Evolutionary conservation across 1,140 invertebrate species (phyloP), one percentile per base, ranked within the genome.

Genomic region (Aphaenogaster rudis): DNA sequence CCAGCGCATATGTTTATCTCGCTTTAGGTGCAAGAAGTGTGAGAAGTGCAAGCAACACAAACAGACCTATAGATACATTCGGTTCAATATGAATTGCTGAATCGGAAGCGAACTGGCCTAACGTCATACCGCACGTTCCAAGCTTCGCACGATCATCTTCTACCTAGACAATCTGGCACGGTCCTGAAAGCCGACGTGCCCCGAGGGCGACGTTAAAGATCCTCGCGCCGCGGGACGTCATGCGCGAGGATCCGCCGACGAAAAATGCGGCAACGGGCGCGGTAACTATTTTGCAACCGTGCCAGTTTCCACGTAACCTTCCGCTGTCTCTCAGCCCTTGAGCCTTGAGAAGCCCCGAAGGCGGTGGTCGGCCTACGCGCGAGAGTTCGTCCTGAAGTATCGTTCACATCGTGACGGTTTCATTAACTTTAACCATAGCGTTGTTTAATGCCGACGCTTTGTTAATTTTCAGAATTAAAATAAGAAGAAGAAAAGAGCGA

Each of bases 151-250:
- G 57, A 21, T 61, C 57, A 15, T 36, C 39, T 57, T n/a, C 21
- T 13, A 67, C 28, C 28, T 28, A 69, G 76, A 86, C 66, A 78
- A 76, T 84, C 66, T n/a, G 36, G 45, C 59, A 21, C 15, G 45
- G n/a, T 28, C 59, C 72, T 67, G 86, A 87, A 87, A 88, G 76
- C 21, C 77, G 85, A 90, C 61, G 76, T 88, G 86, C 63, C 88
- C 52, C 74, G 86, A 33, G 74, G 66, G 74, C 67, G 61, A 87
- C 69, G 86, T 85, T 89, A 76, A 90, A 67, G 88, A 89, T 89
- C 52, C 64, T 87, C 85, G 78, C 88, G 64, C 88, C 39, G 74
- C 79, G 61, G 74, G 89, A 90, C 80, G 88, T 78, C 89, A 64
- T 74, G 84, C 64, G 61, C 76, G 61, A 86, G 80, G 77, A 88